These are phyloP conservation scores for Odontamblyopus lacepedii DNA, from an alignment of 2,797 vertebrate species.

Conservation along the genomic window DNA sequence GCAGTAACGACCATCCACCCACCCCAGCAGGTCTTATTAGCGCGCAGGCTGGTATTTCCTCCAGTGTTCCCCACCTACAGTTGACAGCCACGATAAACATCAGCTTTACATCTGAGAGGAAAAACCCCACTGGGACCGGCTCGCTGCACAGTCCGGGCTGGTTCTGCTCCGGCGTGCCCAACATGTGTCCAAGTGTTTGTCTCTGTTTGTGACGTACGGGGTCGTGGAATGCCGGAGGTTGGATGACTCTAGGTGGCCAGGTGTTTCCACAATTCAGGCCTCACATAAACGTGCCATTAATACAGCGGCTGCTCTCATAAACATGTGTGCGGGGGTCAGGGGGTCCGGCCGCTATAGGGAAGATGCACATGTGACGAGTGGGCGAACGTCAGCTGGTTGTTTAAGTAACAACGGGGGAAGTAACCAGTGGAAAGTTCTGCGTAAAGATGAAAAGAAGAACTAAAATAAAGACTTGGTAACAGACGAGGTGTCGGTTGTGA, in stretches of 20 bases:
- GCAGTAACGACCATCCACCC: conserved; percentile 2
- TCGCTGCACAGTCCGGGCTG: conserved; percentile 15
- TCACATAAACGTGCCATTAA: conserved; percentile 20
- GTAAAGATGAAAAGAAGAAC: neutral
- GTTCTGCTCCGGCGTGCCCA: conserved; percentile 12
- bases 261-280: conserved; percentile 57
- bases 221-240: conserved; percentile 39
- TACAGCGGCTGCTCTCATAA: conserved; percentile 37
- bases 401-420: conserved; percentile 10
- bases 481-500: conserved; percentile 8
- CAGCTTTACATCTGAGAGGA: conserved; percentile 22
- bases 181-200: conserved; percentile 11
- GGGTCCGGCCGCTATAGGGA: conserved; percentile 34
- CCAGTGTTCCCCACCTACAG: conserved; percentile 6
- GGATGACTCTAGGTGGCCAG: conserved; percentile 55
- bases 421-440: conserved; percentile 1
- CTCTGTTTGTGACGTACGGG: conserved; percentile 29
- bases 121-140: conserved; percentile 26
- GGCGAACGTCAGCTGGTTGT: conserved; percentile 37
- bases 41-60: conserved; percentile 16
- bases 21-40: conserved; percentile 17
- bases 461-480: neutral
- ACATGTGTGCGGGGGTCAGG: conserved; percentile 33
- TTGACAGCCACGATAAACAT: conserved; percentile 46
- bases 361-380: conserved; percentile 26